phyloP scores from a whole-genome alignment of 2,888 invertebrate species.

The Pelosia muscerda region DNA sequence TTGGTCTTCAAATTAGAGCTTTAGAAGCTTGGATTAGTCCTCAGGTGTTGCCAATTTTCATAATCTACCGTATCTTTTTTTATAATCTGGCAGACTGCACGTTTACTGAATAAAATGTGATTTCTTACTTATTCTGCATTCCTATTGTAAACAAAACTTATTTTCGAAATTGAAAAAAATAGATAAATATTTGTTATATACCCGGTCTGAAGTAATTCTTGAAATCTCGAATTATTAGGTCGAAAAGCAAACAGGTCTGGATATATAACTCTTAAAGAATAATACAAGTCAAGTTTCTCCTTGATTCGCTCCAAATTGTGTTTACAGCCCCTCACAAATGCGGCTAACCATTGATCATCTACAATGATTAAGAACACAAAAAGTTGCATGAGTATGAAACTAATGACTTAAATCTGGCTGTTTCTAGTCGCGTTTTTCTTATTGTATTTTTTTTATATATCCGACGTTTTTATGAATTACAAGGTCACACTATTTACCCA shows the following conservation, averaged over 20 bases:
- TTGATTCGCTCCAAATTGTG: slow-evolving; percentile 8
- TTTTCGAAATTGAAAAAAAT: background rate
- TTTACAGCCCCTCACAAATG: slow-evolving; percentile 13
- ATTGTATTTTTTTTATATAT: background rate
- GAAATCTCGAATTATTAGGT: slow-evolving; percentile 38
- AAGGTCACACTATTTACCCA: background rate
- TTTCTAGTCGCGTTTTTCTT: background rate
- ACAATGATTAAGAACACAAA: background rate
- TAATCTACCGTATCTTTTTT: background rate
- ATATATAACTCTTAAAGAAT: slow-evolving; percentile 8
- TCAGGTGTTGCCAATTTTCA: background rate
- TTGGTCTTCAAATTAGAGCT: background rate
- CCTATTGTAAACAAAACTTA: background rate
- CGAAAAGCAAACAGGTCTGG: slow-evolving; percentile 19
- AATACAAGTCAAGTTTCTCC: slow-evolving; percentile 12
- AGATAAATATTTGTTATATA: slow-evolving; percentile 29
- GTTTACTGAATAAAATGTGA: background rate
- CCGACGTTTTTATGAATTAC: background rate
- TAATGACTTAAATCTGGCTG: background rate
- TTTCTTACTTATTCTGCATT: background rate
- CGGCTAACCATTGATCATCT: slow-evolving; percentile 15
- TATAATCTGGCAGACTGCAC: no score
- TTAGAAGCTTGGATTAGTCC: background rate
- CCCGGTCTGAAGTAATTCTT: slow-evolving; percentile 59
- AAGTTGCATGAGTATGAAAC: background rate